phyloP scores from a whole-genome alignment of 2,113 vertebrate species.

The Pipa parva region DNA sequence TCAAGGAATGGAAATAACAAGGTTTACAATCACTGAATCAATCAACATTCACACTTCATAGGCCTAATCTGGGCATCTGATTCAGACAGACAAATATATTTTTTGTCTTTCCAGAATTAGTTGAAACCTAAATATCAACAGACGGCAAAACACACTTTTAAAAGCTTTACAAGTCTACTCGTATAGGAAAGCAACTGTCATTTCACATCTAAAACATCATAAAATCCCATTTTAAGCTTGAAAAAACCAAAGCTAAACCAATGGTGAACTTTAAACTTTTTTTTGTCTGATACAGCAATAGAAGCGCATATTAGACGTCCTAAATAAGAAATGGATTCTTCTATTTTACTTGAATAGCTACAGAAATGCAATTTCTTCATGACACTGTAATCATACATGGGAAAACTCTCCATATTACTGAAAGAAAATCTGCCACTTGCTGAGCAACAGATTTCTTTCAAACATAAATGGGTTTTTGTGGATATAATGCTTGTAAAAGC shows the following conservation, averaged over 20 bases:
- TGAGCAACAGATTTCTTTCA: constrained; percentile 22
- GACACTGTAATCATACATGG: constrained; percentile 13
- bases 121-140: constrained; percentile 1
- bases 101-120: constrained; percentile 16
- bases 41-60: constrained; percentile 4
- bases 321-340: constrained; percentile 16
- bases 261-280: constrained; percentile 30
- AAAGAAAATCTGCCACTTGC: constrained; percentile 22
- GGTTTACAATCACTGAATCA: not conserved
- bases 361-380: constrained; percentile 25
- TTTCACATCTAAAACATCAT: constrained; percentile 25
- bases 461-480: constrained; percentile 19
- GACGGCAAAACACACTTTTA: constrained; percentile 9
- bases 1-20: not conserved
- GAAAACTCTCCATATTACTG: constrained; percentile 9
- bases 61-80: not conserved
- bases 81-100: not conserved
- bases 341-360: not conserved
- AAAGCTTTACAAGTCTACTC: constrained; percentile 1
- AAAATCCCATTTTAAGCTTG: constrained; percentile 30
- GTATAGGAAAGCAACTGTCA: constrained; percentile 22
- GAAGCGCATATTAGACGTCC: constrained; percentile 13
- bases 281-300: constrained; percentile 23
- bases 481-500: constrained; percentile 26
- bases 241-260: constrained; percentile 18